Conservation (phyloP, 64 coral and sea anemone genomes). For the Montipora sp. region DNA sequence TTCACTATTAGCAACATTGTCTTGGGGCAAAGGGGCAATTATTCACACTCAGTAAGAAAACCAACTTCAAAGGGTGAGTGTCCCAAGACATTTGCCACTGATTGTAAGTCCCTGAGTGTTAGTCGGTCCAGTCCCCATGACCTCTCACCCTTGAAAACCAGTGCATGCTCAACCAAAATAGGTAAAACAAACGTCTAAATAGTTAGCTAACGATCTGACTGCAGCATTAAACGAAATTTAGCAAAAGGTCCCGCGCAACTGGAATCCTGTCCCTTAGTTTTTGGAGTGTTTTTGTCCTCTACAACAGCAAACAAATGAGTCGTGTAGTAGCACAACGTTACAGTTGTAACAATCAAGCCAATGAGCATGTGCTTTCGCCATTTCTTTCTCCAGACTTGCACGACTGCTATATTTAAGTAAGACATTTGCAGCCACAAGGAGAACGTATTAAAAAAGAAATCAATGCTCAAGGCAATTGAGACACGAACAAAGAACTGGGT, state of each 20-base stretch:
- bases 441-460: conserved; percentile 65
- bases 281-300: background rate
- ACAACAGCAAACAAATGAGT: conserved; percentile 63
- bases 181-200: no score
- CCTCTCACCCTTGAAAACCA: no score
- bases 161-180: no score
- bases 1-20: no score
- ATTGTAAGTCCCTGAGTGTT: no score
- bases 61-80: no score
- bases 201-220: no score
- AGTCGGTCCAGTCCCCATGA: no score
- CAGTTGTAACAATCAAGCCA: conserved; percentile 25
- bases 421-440: conserved; percentile 67
- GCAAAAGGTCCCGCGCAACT: background rate
- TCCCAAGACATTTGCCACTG: no score
- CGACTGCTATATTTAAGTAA: conserved; percentile 62
- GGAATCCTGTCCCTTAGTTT: background rate
- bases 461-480: conserved; percentile 22
- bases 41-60: no score
- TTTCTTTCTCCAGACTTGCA: conserved; percentile 70
- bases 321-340: conserved; percentile 63
- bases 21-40: no score
- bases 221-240: background rate
- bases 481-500: conserved; percentile 44
- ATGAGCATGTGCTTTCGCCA: conserved; percentile 67